These are phyloP conservation scores for Hystrix brachyura DNA, from an alignment of 2,113 vertebrate genomes.

Conservation along the genomic window DNA sequence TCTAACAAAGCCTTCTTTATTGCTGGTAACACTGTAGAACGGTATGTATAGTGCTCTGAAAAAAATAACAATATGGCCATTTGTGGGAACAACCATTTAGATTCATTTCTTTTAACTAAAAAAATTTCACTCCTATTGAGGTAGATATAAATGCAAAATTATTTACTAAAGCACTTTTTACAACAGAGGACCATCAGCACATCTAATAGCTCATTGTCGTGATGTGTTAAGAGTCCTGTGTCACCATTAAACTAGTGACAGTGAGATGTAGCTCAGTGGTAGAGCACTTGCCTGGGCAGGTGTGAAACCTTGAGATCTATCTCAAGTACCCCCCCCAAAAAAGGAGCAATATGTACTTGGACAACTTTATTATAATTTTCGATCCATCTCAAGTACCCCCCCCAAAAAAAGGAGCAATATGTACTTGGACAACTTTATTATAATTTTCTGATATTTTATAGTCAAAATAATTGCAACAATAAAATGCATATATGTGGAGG, in stretches of 20 bases:
- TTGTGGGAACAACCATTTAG: not conserved
- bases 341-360: not conserved
- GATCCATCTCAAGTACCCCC: too few species aligned
- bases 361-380: not conserved
- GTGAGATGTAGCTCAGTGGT: not conserved
- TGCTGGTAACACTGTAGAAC: not conserved
- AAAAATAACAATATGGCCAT: not conserved
- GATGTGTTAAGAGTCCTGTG: not conserved
- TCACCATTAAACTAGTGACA: not conserved
- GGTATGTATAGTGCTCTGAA: not conserved
- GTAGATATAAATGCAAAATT: not conserved
- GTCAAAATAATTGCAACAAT: not conserved
- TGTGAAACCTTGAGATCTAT: not conserved
- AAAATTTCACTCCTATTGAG: not conserved
- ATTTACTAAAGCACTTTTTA: not conserved
- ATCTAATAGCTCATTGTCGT: not conserved
- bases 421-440: not conserved
- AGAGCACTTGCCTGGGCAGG: not conserved
- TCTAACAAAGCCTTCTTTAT: not conserved
- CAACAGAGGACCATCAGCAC: not conserved
- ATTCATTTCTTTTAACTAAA: constrained; percentile 10
- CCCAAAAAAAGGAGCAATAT: not conserved
- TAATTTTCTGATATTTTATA: not conserved
- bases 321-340: not conserved
- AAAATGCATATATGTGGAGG: not conserved